Conservation (phyloP, 2,113 vertebrate genomes). For the Ceyx melanurus region DNA sequence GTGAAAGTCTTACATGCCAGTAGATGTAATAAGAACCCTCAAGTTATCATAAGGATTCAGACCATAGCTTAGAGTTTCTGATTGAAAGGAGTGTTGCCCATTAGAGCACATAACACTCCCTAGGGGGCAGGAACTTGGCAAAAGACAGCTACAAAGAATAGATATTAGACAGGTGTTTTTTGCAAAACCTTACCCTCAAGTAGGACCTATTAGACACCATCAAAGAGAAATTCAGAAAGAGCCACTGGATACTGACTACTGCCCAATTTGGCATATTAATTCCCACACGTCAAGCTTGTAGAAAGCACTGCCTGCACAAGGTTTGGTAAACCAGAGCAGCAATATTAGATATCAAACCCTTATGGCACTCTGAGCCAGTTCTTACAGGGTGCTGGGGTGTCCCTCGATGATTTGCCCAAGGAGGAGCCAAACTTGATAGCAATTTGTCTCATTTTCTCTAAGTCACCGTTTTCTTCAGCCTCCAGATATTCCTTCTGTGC, state of each 20-base stretch:
- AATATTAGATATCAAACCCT: not conserved
- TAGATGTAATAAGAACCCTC: not conserved
- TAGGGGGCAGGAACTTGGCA: not conserved
- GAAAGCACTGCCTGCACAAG: rapidly evolving
- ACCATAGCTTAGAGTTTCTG: not conserved
- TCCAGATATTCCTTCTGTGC: conserved; percentile 95
- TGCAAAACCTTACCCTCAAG: not conserved
- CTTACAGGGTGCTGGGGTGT: conserved; percentile 88
- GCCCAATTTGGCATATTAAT: not conserved
- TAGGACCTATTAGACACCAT: not conserved
- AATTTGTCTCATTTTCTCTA: conserved; percentile 94
- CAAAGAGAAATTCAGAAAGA: not conserved
- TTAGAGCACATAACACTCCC: rapidly evolving
- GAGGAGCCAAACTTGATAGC: conserved; percentile 92
- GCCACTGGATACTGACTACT: not conserved
- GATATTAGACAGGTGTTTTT: not conserved
- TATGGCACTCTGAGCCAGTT: not conserved
- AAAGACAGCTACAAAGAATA: not conserved
- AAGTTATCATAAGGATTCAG: not conserved
- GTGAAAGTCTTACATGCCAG: not conserved
- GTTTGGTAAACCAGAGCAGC: not conserved
- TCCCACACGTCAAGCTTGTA: not conserved
- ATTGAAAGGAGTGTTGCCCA: not conserved
- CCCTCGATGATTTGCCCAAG: conserved; percentile 82
- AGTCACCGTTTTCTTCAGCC: conserved; percentile 92